Evolutionary conservation across 92 coral and sea anemone species (phyloP), one percentile per base, ranked within the genome.

Genomic region (Scolanthus callimorphus): DNA sequence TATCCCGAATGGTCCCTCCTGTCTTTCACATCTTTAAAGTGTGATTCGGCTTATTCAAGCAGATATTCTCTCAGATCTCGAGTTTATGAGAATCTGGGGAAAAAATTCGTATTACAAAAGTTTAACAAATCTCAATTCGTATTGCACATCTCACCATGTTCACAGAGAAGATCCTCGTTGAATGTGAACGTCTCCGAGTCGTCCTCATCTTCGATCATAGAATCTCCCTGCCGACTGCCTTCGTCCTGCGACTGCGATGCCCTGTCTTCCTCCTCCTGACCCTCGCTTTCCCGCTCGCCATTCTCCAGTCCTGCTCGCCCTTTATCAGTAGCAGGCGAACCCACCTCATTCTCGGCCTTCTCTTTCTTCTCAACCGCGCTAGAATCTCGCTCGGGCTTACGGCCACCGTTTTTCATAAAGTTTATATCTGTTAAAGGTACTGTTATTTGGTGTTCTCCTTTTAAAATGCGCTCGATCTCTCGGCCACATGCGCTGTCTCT

Each of bases 121-220:
- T n/a, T n/a, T n/a, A n/a, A n/a, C n/a, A n/a, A n/a, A n/a, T n/a
- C n/a, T n/a, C n/a, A n/a, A n/a, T n/a, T n/a, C n/a, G n/a, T n/a
- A n/a, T n/a, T n/a, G n/a, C n/a, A n/a, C n/a, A 2, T 6, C 79
- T 52, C 67, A 94, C 99, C 90, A 38, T 94, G 99, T 58, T 69
- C 83, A 48, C 99, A 94, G 3, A 87, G 69, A 30, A 89, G 70
- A 50, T 94, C 99, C 49, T 94, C 99, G 30, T 94, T 94, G 48
- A 94, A 94, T 65, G 65, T 72, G 9, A 63, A 49, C 21, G 39
- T 30, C 48, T 27, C 62, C 12, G 58, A 62, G 21, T 53, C 70
- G 6, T 57, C 59, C 11, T 59, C 89, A 49, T 51, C 74, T n/a
- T 49, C 79, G 1, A 56, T 28, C 8, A 47, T 76, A 21, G 34